A percentile compares a stretch with the other conserved stretches of the same genome.
Conservation (phyloP, 2,113 vertebrate genomes). For the Carassius gibelio region DNA sequence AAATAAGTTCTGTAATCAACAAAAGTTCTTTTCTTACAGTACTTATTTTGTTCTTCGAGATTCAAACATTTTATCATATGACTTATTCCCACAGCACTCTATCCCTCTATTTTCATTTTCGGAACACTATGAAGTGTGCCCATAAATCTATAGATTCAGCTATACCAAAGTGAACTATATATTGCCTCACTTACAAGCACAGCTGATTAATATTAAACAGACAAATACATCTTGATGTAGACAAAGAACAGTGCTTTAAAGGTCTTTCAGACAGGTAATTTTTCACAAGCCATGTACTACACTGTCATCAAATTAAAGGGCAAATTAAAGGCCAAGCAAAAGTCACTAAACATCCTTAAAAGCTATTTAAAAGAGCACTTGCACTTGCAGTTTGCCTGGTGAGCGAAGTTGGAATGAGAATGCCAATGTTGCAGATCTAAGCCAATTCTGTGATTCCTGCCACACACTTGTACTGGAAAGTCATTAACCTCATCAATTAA, state of each 20-base stretch:
- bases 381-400: not conserved
- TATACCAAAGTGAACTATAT: not conserved
- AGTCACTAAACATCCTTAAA: conserved; percentile 25
- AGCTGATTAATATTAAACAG: not conserved
- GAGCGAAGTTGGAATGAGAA: not conserved
- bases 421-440: not conserved
- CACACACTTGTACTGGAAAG: not conserved
- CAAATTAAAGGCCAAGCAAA: conserved; percentile 15
- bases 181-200: not conserved
- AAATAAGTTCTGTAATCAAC: not conserved
- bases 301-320: conserved; percentile 19
- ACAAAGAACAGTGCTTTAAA: conserved; percentile 51
- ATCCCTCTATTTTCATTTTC: too few species aligned
- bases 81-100: too few species aligned
- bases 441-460: not conserved
- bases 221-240: not conserved
- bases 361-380: not conserved
- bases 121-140: not conserved
- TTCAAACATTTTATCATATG: not conserved
- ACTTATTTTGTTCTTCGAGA: not conserved
- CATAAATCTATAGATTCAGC: not conserved
- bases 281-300: not conserved
- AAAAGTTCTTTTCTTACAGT: not conserved
- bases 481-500: conserved; percentile 28
- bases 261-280: conserved; percentile 6